phyloP scores from a whole-genome alignment of 2,888 invertebrate species.

The Limnephilus rhombicus region DNA sequence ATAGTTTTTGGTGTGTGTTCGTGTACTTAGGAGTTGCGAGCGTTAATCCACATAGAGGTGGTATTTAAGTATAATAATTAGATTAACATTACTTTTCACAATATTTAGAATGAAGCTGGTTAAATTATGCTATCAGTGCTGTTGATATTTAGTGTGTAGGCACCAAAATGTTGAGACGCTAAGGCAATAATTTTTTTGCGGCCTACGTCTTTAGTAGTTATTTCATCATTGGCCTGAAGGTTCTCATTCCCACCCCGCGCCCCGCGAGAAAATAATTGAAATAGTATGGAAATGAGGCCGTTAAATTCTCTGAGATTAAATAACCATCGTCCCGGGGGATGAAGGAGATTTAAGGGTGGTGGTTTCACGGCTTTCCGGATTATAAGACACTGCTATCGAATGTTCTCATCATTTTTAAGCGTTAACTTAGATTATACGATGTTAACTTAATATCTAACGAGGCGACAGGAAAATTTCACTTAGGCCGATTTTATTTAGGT shows the following conservation, averaged over 20 bases:
- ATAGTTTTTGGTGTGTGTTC: too few species aligned
- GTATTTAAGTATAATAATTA: too few species aligned
- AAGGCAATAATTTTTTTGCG: background rate
- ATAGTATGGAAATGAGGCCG: slow-evolving; percentile 51
- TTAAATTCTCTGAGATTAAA: slow-evolving; percentile 48
- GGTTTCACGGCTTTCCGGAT: slow-evolving; percentile 9
- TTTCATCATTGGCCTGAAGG: background rate
- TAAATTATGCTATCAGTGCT: background rate
- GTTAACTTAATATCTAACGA: background rate
- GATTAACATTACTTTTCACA: too few species aligned
- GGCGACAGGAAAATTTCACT: background rate
- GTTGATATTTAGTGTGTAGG: background rate
- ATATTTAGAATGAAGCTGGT: too few species aligned
- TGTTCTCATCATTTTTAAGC: background rate
- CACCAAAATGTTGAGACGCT: background rate
- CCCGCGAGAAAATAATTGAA: slow-evolving; percentile 42
- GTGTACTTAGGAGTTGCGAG: too few species aligned
- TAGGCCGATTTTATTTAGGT: background rate
- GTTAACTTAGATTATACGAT: background rate
- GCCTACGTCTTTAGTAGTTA: background rate
- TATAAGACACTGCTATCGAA: slow-evolving; percentile 4
- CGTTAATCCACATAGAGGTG: too few species aligned
- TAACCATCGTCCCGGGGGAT: slow-evolving; percentile 26
- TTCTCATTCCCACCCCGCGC: background rate
- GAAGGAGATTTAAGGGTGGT: slow-evolving; percentile 28